Evolutionary conservation across 1,140 invertebrate species (phyloP), one percentile per base, ranked within the genome.

Genomic region (Solenopsis invicta): DNA sequence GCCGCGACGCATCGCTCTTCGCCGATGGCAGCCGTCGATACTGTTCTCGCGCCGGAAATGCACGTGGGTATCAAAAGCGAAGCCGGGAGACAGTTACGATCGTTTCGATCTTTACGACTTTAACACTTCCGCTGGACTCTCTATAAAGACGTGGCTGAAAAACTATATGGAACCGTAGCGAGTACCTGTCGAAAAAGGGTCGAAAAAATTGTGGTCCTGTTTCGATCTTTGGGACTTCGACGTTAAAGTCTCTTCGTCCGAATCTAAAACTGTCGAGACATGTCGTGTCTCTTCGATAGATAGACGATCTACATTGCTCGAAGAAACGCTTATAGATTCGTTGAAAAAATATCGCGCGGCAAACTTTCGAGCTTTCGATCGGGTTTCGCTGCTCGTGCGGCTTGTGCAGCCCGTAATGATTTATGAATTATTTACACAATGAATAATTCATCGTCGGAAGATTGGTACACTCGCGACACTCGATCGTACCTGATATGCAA

Each of bases 391-490:
- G 86, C 50, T 45, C 56, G 61, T 34, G 13, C 87, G 56, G 59
- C 61, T 56, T 61, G 71, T 29, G 71, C 56, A 48, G 81, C 77
- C 85, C 56, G 77, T 74, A 77, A 67, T 66, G 88, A 91, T 91
- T 91, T 91, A 91, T 91, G 90, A 91, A 91, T 91, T 91, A 91
- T 91, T 91, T 91, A 91, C 90, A 89, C 89, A 91, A 91, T 91
- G 90, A 91, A 91, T 91, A 77, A 91, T 91, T 91, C 90, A 91
- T 87, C 89, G 90, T 66, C 85, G 82, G 85, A 91, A 91, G 90
- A 91, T 91, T 91, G 90, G 89, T 91, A 88, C 84, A 91, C 85
- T 91, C 90, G 88, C 90, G 78, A 91, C 90, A 89, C 87, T 91
- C 90, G 90, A 91, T 91, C 89, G 87, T 89, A 85, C 87, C 89